Percentiles rank a stretch among this genome's conserved stretches.
Evolutionary conservation across 2,797 vertebrate genomes (phyloP).

Genomic region (Poecilia wingei): DNA sequence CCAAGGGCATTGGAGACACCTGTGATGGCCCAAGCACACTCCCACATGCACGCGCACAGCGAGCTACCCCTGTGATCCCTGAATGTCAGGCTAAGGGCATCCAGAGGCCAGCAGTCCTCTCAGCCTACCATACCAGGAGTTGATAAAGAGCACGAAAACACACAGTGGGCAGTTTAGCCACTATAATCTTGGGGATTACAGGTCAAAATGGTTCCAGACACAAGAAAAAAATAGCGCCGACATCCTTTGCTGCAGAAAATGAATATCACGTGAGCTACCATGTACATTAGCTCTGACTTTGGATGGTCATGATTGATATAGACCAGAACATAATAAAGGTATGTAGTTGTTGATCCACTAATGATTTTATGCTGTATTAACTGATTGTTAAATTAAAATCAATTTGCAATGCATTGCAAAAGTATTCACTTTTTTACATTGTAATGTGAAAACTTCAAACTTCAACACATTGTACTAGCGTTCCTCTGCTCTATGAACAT

Average conservation of each 20-base stretch:
- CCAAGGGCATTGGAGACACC: conserved; percentile 60
- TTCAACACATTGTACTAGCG: neutral
- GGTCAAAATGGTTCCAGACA: conserved; percentile 74
- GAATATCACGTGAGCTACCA: conserved; percentile 36
- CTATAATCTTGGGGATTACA: conserved; percentile 76
- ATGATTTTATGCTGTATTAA: neutral
- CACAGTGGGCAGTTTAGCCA: conserved; percentile 76
- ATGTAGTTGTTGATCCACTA: neutral
- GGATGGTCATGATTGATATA: conserved; percentile 19
- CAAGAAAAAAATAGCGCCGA: conserved; percentile 22
- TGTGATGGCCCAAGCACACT: conserved; percentile 25
- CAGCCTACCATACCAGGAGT: conserved; percentile 64
- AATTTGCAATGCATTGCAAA: neutral
- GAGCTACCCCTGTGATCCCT: conserved; percentile 70
- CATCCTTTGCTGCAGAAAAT: conserved; percentile 33
- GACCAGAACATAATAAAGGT: neutral
- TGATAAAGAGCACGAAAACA: conserved; percentile 71
- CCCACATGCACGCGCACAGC: conserved; percentile 38
- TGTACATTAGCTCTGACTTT: conserved; percentile 3
- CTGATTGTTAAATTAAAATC: neutral
- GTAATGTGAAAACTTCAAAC: neutral
- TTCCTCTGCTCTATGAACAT: neutral
- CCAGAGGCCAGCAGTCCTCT: conserved; percentile 69
- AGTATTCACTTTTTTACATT: neutral
- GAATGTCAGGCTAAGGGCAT: conserved; percentile 78